Evolutionary conservation across 2,797 vertebrate species (phyloP), one percentile per base, ranked within the genome.

Genomic region (Microchirus variegatus): DNA sequence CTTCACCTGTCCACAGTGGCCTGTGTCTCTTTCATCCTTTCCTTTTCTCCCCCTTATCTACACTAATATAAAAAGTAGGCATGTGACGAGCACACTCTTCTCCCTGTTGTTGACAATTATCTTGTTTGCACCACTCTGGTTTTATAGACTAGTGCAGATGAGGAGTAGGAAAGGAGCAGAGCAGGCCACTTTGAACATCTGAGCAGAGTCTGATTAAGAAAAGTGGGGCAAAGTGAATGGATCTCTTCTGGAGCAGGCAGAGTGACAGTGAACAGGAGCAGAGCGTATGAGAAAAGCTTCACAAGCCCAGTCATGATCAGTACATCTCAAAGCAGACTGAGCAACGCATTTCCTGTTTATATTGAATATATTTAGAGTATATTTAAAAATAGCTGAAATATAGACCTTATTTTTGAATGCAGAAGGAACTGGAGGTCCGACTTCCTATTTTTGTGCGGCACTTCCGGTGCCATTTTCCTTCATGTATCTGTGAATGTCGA

Each of bases 181-280:
- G 81, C 8, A 53, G 73, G 84, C 85, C 91, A 90, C 87, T 89
- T 85, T 89, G 87, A 89, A 85, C 85, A 67, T 81, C 75, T 81
- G 64, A 76, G 81, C 82, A 56, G 82, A 78, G 75, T 81, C 81
- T 70, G 73, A 71, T 85, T 72, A 89, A 82, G 75, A 87, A 75
- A 82, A 86, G 84, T 78, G 77, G 88, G 88, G 71, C 86, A 91
- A 77, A 89, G 82, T 82, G 81, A 86, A 89, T 90, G 89, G 86
- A 83, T 85, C 78, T 90, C 83, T 82, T 87, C 86, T 87, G 86
- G 88, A 86, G 88, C 80, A 90, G 87, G 85, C 85, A 87, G 88
- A 88, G 87, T 85, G 90, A 89, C 75, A 88, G 87, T 89, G 82
- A 87, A 80, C 77, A 83, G 81, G 75, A 77, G 57, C 84, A 90